Evolutionary conservation across 2,797 vertebrate genomes (phyloP), one percentile per base, ranked within the genome.

Genomic region (Calcarius lapponicus): DNA sequence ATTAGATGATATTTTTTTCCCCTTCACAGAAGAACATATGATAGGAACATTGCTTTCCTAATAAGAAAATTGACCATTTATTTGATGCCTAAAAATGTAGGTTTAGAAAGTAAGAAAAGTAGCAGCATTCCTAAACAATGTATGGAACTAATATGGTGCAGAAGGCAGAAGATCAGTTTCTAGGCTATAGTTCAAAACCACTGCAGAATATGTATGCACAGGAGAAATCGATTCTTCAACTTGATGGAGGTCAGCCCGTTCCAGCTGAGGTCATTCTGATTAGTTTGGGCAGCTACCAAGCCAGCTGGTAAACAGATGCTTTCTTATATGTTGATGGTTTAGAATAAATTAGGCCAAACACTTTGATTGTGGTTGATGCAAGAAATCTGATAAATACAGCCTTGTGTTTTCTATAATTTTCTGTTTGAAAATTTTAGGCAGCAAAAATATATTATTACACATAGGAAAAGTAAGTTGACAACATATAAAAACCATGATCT

Each of bases 291-390:
- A 96, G 90, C 75, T 95, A 93, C 64, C 9, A 88, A 96, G 73
- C 81, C 94, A 91, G 91, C 91, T 94, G 97, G 86, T 94, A 93
- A 95, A 70, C 85, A 97, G 74, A 96, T 91, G 92, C 73, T 94
- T 95, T 92, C 60, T 80, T 93, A 71, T 51, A 82, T 62, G 4
- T 71, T 89, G 80, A 82, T 67, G 13, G 38, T 61, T 95, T 88
- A 87, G 80, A 94, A 90, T 81, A 90, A 94, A 87, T 85, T 74
- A 65, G 34, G 40, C 34, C 57, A 87, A 94, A 88, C 36, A 43
- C 28, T 92, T 81, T 82, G 74, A 47, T 80, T 92, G 61, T 50
- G 64, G 56, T 66, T 76, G 17, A 74, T 56, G 40, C 28, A 79
- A 95, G 51, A 86, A 90, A 88, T 70, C 19, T 64, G 70, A 92